Conservation (phyloP, 2,797 vertebrate species). For the Octomys mimax region DNA sequence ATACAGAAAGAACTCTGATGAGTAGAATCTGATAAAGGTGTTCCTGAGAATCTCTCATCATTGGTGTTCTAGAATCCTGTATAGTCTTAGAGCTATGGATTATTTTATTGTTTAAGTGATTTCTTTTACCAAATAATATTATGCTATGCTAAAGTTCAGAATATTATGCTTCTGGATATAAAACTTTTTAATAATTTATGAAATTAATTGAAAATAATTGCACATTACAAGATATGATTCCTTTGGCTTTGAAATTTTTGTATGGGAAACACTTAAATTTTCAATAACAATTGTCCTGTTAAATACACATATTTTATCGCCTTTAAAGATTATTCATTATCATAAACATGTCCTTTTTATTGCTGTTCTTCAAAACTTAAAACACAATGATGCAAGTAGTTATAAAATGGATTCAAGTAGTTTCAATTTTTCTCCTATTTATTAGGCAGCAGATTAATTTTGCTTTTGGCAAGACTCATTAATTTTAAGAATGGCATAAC, state of each 20-base stretch:
- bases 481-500: not conserved
- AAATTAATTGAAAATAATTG: constrained; percentile 17
- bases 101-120: not conserved
- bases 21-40: not conserved
- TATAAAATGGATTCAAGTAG: not conserved
- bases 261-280: not conserved
- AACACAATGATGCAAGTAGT: not conserved
- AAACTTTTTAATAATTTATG: not conserved
- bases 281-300: not conserved
- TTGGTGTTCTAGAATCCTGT: not conserved
- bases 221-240: not conserved
- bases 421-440: not conserved
- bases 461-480: not conserved
- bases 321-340: not conserved
- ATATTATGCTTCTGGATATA: not conserved
- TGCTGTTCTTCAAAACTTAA: constrained; percentile 7
- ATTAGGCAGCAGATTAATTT: constrained; percentile 23
- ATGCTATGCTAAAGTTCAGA: not conserved
- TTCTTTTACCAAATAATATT: constrained; percentile 22
- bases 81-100: not conserved
- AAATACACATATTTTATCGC: not conserved
- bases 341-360: not conserved
- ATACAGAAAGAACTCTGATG: not conserved
- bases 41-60: not conserved
- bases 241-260: constrained; percentile 39